Conservation (phyloP, 2,888 invertebrate species). For the Amphipoea lucens region DNA sequence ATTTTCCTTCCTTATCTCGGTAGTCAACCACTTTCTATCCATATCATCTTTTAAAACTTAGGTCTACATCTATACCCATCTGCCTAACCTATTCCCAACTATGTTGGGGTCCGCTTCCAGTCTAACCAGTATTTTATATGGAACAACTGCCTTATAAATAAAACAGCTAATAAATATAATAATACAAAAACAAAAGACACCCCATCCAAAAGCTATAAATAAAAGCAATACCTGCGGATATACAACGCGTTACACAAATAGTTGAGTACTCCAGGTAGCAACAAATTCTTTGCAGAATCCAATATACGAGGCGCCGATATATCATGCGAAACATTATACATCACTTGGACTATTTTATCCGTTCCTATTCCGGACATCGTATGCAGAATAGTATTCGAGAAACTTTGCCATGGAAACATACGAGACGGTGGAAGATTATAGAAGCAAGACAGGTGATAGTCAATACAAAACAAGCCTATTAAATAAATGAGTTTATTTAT, state of each 20-base stretch:
- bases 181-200: conserved; percentile 7
- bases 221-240: conserved; percentile 36
- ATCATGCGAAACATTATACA: conserved; percentile 73
- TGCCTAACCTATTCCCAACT: not conserved
- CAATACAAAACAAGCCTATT: not conserved
- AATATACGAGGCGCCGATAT: conserved; percentile 68
- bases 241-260: conserved; percentile 42
- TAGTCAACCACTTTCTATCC: not conserved
- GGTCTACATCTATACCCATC: not conserved
- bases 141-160: not conserved
- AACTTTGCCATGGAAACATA: conserved; percentile 69
- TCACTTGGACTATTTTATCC: conserved; percentile 73
- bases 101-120: not conserved
- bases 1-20: not conserved
- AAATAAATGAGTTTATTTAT: not conserved
- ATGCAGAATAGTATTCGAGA: conserved; percentile 74
- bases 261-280: conserved; percentile 29
- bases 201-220: conserved; percentile 37
- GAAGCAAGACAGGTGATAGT: not conserved
- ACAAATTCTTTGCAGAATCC: conserved; percentile 62
- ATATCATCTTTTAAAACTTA: not conserved
- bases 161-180: no score
- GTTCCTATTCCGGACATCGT: conserved; percentile 69
- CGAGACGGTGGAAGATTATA: conserved; percentile 22
- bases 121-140: not conserved